Evolutionary conservation across 2,797 vertebrate species (phyloP).

Genomic region (Selene dorsalis): DNA sequence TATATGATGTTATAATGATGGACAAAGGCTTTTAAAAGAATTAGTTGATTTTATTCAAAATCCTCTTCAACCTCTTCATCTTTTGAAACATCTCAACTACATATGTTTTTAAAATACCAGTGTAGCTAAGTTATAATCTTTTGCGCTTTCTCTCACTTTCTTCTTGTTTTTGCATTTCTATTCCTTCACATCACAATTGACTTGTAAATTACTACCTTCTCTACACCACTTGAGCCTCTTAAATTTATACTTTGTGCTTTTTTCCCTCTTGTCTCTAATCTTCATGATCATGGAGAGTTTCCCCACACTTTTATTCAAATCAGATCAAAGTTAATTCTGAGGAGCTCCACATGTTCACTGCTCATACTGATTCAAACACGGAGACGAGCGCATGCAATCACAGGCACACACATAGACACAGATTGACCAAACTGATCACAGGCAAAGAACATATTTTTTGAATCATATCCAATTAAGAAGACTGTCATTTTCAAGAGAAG

Average conservation of each 20-base stretch:
- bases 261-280: conserved; percentile 57
- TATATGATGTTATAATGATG: background rate
- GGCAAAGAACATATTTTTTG: background rate
- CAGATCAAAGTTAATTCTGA: conserved; percentile 48
- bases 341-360: conserved; percentile 7
- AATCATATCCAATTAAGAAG: conserved; percentile 23
- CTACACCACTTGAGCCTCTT: conserved; percentile 34
- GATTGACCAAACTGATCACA: conserved; percentile 18
- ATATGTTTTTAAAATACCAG: background rate
- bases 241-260: conserved; percentile 48
- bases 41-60: no score
- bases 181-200: background rate
- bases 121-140: background rate
- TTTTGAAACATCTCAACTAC: conserved; percentile 4
- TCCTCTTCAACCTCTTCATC: background rate
- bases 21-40: no score
- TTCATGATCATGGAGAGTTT: conserved; percentile 46
- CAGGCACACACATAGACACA: background rate
- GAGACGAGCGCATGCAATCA: background rate
- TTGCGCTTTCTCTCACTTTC: background rate
- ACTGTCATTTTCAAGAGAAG: conserved; percentile 17
- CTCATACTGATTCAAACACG: conserved; percentile 44
- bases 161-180: background rate
- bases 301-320: conserved; percentile 31
- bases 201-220: no score